Percentiles rank a stretch among this genome's conserved stretches.
Evolutionary conservation across 2,113 vertebrate species (phyloP).

Genomic region (Oryzias curvinotus): DNA sequence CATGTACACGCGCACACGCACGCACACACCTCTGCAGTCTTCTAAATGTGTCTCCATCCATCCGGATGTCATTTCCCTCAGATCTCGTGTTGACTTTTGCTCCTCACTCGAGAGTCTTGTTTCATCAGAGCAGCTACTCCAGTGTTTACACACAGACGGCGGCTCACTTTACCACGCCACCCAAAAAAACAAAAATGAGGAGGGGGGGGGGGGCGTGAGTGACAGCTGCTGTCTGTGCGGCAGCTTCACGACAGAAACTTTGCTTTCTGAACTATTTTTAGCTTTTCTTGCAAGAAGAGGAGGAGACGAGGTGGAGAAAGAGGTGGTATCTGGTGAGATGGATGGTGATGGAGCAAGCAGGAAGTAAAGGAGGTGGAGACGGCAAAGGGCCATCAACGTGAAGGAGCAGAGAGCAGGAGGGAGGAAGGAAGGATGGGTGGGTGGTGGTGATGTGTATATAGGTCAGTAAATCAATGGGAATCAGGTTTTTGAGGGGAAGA

Average conservation of each 20-base stretch:
- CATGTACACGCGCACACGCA: conserved; percentile 21
- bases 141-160: conserved; percentile 56
- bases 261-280: conserved; percentile 71
- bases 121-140: conserved; percentile 55
- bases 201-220: conserved; percentile 14
- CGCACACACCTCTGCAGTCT: conserved; percentile 4
- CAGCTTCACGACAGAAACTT: conserved; percentile 59
- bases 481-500: conserved; percentile 77
- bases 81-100: conserved; percentile 63
- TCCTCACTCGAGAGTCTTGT: conserved; percentile 45
- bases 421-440: conserved; percentile 46
- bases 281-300: conserved; percentile 39
- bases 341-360: conserved; percentile 28
- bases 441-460: conserved; percentile 75
- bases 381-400: conserved; percentile 49
- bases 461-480: conserved; percentile 83
- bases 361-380: conserved; percentile 45
- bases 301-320: conserved; percentile 41
- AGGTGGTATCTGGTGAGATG: conserved; percentile 43
- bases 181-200: conserved; percentile 27
- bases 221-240: conserved; percentile 42
- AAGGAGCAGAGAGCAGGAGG: conserved; percentile 43
- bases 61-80: conserved; percentile 53
- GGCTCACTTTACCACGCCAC: conserved; percentile 54
- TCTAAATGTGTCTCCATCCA: conserved; percentile 18